Base-by-base conservation (phyloP, 53 echinoderm and acorn worm genomes). In the Echinarachnius parma region DNA sequence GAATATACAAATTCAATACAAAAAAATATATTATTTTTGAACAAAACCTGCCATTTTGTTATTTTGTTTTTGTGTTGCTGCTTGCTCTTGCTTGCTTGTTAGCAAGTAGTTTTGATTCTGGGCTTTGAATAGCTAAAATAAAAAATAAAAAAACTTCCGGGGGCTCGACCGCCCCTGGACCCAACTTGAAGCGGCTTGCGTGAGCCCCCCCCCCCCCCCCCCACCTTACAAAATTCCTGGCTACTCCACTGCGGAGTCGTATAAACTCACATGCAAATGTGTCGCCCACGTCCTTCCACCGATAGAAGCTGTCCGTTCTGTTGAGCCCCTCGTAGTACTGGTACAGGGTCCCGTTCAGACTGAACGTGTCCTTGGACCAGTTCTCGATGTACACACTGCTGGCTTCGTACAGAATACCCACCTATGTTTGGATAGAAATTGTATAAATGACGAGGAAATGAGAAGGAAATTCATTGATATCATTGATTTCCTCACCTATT, bases 401-500 rank as follows among this genome's bases (percentile, higher is more conserved):
- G 21, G 71, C 71, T 54, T 71, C 71, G 37, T 71, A 71, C 15
- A 71, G 30, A 25, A 71, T 53, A 24, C 71, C 71, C 9, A 71
- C 36, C 71, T 71, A 67, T 18, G 27, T 15, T 3, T 11, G 49
- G 4, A 21, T 49, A n/a, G n/a, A n/a, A n/a, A n/a, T n/a, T n/a
- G n/a, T n/a, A n/a, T n/a, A n/a, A n/a, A n/a, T n/a, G n/a, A n/a
- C n/a, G n/a, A n/a, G n/a, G n/a, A n/a, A n/a, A n/a, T n/a, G n/a
- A n/a, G n/a, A n/a, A n/a, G n/a, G n/a, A n/a, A n/a, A n/a, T n/a
- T n/a, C n/a, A n/a, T n/a, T n/a, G n/a, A n/a, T n/a, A n/a, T n/a
- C n/a, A n/a, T n/a, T n/a, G n/a, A n/a, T n/a, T n/a, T n/a, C n/a
- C n/a, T n/a, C n/a, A n/a, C n/a, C n/a, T n/a, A n/a, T n/a, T n/a